A percentile compares a stretch with the other conserved stretches of the same genome.
Evolutionary conservation across 2,113 vertebrate species (phyloP).

Genomic region (Tupaia tana): DNA sequence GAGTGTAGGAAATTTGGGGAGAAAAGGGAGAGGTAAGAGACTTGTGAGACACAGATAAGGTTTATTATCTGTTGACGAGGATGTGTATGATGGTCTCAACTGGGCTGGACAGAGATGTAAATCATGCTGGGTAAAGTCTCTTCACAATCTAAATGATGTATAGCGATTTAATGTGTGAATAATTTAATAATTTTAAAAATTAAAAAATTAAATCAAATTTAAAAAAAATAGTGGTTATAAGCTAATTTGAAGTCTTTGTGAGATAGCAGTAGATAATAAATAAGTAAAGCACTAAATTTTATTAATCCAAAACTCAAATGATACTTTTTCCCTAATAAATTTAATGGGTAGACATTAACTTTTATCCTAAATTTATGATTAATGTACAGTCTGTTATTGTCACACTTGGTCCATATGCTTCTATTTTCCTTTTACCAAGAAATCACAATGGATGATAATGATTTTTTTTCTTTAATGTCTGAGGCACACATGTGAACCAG

Average conservation of each 20-base stretch:
- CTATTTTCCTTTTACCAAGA: neutral
- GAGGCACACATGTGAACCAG: no score
- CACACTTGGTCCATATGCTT: neutral
- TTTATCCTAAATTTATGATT: neutral
- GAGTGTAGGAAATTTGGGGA: no score
- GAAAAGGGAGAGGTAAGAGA: no score
- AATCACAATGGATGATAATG: neutral
- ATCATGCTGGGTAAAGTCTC: no score
- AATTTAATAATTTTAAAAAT: no score
- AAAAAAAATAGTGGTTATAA: neutral
- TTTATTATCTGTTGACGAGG: no score
- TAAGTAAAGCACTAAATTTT: slow-evolving; percentile 18
- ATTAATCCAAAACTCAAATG: neutral
- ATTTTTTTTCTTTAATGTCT: neutral
- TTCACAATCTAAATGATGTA: no score
- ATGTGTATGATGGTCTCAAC: no score
- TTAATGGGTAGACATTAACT: neutral
- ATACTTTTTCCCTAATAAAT: neutral
- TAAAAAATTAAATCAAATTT: no score
- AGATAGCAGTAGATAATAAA: neutral
- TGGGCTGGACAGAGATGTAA: no score
- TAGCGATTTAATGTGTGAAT: no score
- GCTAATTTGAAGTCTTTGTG: neutral
- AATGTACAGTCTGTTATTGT: neutral
- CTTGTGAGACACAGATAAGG: no score